phyloP scores from a whole-genome alignment of 2,797 vertebrate species.

The Gadopsis bispinosus region DNA sequence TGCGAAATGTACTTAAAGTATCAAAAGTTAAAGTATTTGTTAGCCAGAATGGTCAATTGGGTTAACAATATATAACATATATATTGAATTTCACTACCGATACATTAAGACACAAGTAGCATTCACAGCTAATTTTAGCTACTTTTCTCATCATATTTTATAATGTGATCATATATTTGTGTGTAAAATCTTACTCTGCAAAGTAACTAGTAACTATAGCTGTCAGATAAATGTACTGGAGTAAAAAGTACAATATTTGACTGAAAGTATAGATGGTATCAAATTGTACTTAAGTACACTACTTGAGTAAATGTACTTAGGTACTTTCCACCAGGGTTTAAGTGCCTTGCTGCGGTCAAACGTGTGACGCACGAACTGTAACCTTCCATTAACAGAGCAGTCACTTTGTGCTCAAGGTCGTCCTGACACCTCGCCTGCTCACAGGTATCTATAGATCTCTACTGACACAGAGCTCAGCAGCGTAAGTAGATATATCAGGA shows the following conservation, averaged over 20 bases:
- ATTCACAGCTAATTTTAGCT: too few species aligned
- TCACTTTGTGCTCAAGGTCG: constrained; percentile 31
- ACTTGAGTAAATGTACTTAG: neutral
- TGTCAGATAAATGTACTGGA: neutral
- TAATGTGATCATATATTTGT: neutral
- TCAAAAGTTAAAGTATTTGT: neutral
- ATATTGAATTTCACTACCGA: too few species aligned
- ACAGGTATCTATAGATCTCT: constrained; percentile 23
- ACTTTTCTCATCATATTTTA: neutral
- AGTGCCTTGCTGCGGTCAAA: constrained; percentile 13
- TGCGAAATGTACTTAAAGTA: neutral
- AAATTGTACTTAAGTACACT: neutral
- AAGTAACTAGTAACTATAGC: neutral
- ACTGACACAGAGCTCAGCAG: constrained; percentile 15
- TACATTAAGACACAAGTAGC: too few species aligned
- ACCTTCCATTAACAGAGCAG: constrained; percentile 39
- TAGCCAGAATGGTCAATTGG: too few species aligned
- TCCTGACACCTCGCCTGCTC: constrained; percentile 11
- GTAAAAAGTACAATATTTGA: too few species aligned
- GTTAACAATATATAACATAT: too few species aligned
- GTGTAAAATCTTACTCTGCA: neutral
- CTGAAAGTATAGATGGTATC: neutral
- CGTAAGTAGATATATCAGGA: neutral
- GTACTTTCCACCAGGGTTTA: neutral
- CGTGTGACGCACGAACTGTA: constrained; percentile 1